A percentile compares a stretch with the other conserved stretches of the same genome.
Conservation (phyloP, 2,113 vertebrate species). For the Lepisosteus osseus region DNA sequence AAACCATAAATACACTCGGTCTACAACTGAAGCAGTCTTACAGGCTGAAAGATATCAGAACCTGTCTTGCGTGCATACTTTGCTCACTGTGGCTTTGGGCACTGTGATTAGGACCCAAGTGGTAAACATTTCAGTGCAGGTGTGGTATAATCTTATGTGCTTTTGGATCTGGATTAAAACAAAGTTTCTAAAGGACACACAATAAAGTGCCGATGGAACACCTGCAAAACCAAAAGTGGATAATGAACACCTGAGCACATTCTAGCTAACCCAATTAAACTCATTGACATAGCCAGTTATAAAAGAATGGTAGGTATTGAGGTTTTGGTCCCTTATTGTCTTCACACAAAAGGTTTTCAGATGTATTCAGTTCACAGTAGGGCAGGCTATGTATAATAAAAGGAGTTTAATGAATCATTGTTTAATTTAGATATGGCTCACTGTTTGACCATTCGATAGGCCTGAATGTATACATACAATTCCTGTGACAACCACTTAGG, state of each 20-base stretch:
- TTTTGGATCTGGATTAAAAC: conserved; percentile 51
- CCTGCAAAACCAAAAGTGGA: conserved; percentile 62
- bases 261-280: conserved; percentile 74
- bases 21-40: conserved; percentile 3
- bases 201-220: conserved; percentile 45
- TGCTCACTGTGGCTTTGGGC: conserved; percentile 35
- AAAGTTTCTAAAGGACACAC: conserved; percentile 32
- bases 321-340: conserved; percentile 81
- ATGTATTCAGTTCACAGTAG: conserved; percentile 76
- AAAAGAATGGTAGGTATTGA: conserved; percentile 70
- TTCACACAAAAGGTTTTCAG: conserved; percentile 78
- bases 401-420: conserved; percentile 87
- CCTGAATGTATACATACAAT: conserved; percentile 64
- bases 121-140: conserved; percentile 57
- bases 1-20: not conserved
- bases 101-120: conserved; percentile 48
- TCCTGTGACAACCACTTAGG: conserved; percentile 64
- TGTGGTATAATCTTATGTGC: conserved; percentile 63
- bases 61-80: conserved; percentile 8
- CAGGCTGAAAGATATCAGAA: conserved; percentile 15
- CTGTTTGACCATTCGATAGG: conserved; percentile 78
- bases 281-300: conserved; percentile 68
- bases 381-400: conserved; percentile 74
- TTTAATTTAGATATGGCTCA: conserved; percentile 81
- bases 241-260: conserved; percentile 76